phyloP scores from a whole-genome alignment of 2,113 vertebrate species.

The Pollachius pollachius region DNA sequence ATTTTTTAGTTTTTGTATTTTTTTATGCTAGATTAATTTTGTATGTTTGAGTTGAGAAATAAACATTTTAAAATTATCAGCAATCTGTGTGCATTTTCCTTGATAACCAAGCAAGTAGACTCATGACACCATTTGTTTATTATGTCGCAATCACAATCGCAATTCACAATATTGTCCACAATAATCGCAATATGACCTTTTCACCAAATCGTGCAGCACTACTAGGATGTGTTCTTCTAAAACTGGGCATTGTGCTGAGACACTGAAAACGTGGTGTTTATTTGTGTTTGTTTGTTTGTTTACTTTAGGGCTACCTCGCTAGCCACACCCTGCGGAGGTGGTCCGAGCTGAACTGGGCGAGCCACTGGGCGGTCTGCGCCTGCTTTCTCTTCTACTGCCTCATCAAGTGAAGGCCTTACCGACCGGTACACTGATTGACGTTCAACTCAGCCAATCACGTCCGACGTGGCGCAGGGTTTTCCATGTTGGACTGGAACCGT shows the following conservation, averaged over 20 bases:
- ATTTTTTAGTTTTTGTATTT: no score
- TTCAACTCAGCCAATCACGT: not conserved
- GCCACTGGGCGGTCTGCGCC: slow-evolving; percentile 84
- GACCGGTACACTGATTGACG: not conserved
- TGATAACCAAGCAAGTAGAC: no score
- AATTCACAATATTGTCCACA: no score
- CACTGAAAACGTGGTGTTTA: not conserved
- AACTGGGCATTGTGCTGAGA: not conserved
- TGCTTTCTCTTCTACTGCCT: slow-evolving; percentile 85
- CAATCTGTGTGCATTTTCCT: no score
- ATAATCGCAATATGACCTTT: no score
- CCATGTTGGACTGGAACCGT: not conserved
- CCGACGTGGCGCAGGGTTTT: not conserved
- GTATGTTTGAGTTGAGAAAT: no score
- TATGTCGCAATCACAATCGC: no score
- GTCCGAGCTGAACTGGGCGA: slow-evolving; percentile 87
- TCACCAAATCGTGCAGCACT: no score
- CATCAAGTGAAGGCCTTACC: slow-evolving; percentile 53
- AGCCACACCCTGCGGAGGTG: slow-evolving; percentile 85
- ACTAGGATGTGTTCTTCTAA: no score
- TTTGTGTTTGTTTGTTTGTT: slow-evolving; percentile 6
- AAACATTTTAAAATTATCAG: no score
- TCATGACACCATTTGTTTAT: no score
- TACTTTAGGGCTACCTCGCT: slow-evolving; percentile 80
- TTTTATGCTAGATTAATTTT: no score